These are phyloP conservation scores for Hyperoplus lanceolatus DNA, from an alignment of 2,797 vertebrate genomes.

Conservation along the genomic window DNA sequence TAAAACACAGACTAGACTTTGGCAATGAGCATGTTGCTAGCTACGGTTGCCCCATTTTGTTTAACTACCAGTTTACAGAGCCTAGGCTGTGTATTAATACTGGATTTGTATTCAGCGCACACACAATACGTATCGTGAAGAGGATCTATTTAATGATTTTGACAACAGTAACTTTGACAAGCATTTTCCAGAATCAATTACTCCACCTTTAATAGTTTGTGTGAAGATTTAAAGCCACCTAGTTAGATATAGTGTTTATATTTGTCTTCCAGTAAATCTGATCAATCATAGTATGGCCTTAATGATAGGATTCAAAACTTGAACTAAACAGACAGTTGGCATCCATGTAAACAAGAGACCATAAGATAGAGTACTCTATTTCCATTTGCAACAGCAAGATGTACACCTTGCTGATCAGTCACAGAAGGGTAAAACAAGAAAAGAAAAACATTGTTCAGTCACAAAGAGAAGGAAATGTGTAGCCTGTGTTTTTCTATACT, in stretches of 20 bases:
- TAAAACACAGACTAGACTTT: too few species aligned
- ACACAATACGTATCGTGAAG: too few species aligned
- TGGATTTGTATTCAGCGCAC: too few species aligned
- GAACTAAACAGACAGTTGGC: slow-evolving; percentile 11
- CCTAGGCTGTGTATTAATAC: too few species aligned
- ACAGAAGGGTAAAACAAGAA: slow-evolving; percentile 13
- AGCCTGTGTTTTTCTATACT: slow-evolving; percentile 25
- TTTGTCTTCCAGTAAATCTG: slow-evolving; percentile 8
- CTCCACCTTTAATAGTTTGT: slow-evolving; percentile 12
- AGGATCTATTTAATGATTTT: too few species aligned
- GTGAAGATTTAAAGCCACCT: slow-evolving; percentile 10
- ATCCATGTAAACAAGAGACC: background rate
- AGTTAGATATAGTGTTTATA: background rate
- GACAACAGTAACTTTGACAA: too few species aligned
- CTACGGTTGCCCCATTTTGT: too few species aligned
- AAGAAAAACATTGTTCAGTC: slow-evolving; percentile 7
- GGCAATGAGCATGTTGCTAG: too few species aligned
- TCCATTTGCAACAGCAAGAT: background rate
- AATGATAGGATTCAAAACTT: background rate
- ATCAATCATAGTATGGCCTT: slow-evolving; percentile 2
- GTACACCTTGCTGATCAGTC: slow-evolving; percentile 3
- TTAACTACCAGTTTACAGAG: too few species aligned
- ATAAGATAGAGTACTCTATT: too few species aligned
- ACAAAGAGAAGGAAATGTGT: slow-evolving; percentile 23
- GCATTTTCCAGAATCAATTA: too few species aligned